phyloP scores from a whole-genome alignment of 2,113 vertebrate species.

The Spheniscus mendiculus region DNA sequence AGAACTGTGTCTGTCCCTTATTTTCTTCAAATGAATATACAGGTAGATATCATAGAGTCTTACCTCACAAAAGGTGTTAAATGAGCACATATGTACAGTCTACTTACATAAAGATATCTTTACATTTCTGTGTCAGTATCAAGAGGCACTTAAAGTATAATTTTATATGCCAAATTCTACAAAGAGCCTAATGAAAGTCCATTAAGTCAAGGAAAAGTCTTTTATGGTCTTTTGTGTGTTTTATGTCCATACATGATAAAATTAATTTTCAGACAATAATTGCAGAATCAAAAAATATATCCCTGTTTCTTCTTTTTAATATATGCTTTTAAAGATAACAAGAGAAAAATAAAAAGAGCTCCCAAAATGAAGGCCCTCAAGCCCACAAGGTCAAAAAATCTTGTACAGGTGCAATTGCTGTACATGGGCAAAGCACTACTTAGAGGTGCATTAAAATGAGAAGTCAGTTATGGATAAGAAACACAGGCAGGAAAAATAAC shows the following conservation, averaged over 20 bases:
- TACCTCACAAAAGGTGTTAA: not conserved
- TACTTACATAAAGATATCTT: not conserved
- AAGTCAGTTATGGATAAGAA: not conserved
- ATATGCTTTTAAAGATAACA: not conserved
- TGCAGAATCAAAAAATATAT: not conserved
- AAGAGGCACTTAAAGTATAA: not conserved
- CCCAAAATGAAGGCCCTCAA: not conserved
- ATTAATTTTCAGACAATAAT: not conserved
- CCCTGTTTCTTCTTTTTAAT: not conserved
- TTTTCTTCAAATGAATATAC: not conserved
- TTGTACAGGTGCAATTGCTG: not conserved
- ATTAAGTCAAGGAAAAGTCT: not conserved
- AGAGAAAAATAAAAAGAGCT: not conserved
- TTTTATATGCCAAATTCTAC: not conserved
- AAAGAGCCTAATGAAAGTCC: not conserved
- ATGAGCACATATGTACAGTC: not conserved
- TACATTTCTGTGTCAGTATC: not conserved
- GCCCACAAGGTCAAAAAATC: not conserved
- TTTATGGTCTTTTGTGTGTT: not conserved
- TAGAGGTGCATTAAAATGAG: not conserved
- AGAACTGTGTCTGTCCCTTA: not conserved
- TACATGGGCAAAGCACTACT: not conserved
- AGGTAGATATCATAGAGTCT: not conserved
- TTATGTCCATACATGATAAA: not conserved
- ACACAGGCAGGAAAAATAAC: not conserved